Conservation (phyloP, 2,888 invertebrate species). For the Xylota segnis region DNA sequence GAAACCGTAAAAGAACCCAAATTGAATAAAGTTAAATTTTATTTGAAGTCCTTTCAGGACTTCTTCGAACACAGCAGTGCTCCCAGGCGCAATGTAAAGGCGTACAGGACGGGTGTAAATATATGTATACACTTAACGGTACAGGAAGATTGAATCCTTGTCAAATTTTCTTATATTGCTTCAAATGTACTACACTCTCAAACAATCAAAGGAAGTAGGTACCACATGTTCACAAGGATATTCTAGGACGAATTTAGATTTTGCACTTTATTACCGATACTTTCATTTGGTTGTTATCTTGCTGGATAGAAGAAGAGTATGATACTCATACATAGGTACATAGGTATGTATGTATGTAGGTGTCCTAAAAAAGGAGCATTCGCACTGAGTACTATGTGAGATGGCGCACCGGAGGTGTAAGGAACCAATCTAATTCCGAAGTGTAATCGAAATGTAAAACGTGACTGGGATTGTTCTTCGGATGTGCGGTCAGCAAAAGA, state of each 20-base stretch:
- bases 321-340: too few species aligned
- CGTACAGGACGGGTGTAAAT: constrained; percentile 4
- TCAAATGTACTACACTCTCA: constrained; percentile 21
- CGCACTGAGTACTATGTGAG: constrained; percentile 17
- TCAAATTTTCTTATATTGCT: constrained; percentile 30
- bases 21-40: constrained; percentile 45
- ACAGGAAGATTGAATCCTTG: constrained; percentile 39
- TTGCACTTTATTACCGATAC: constrained; percentile 43
- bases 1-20: constrained; percentile 45
- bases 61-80: neutral
- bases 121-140: constrained; percentile 17
- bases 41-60: constrained; percentile 31
- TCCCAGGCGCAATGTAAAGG: neutral
- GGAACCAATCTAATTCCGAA: constrained; percentile 41
- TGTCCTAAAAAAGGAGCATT: constrained; percentile 16
- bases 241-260: constrained; percentile 42
- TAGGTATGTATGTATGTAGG: too few species aligned
- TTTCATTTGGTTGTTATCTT: constrained; percentile 49
- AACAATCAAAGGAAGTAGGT: constrained; percentile 35
- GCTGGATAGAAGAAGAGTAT: constrained; percentile 5
- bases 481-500: constrained; percentile 42
- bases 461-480: constrained; percentile 42
- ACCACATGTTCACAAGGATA: constrained; percentile 45
- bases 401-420: constrained; percentile 15
- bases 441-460: constrained; percentile 54